Percentiles rank a stretch among this genome's conserved stretches.
phyloP scores from a whole-genome alignment of 2,113 vertebrate species.

The Eurystomus gularis region DNA sequence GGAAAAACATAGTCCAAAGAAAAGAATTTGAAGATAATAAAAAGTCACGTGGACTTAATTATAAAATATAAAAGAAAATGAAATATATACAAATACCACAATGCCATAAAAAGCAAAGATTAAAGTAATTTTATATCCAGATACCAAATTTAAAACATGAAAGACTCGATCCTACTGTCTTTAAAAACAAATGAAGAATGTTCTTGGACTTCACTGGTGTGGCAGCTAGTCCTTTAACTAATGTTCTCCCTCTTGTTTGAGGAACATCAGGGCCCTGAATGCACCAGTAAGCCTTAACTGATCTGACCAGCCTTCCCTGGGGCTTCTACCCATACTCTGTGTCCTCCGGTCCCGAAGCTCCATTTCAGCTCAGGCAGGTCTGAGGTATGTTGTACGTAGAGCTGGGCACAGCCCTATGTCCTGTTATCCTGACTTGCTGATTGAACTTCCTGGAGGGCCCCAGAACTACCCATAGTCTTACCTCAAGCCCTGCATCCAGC shows the following conservation, averaged over 20 bases:
- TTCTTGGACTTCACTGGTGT: background rate
- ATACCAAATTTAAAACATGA: background rate
- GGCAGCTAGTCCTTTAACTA: background rate
- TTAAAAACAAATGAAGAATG: background rate
- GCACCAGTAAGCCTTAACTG: background rate
- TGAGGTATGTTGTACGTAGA: fast-evolving
- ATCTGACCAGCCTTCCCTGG: background rate
- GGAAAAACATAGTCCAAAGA: background rate
- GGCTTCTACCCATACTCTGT: background rate
- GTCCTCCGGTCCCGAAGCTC: background rate
- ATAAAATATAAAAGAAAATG: background rate
- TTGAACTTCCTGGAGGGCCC: background rate
- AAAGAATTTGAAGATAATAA: background rate
- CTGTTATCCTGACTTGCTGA: background rate
- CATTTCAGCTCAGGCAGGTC: background rate
- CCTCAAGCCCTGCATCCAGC: background rate
- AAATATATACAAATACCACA: background rate
- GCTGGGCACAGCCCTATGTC: background rate
- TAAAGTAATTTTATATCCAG: background rate
- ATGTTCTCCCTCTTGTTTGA: background rate
- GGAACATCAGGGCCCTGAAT: background rate
- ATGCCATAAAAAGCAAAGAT: background rate
- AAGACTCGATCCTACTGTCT: background rate
- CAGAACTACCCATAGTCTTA: background rate
- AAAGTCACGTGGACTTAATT: background rate